Evolutionary conservation across 2,113 vertebrate species (phyloP).

Genomic region (Mus spicilegus): DNA sequence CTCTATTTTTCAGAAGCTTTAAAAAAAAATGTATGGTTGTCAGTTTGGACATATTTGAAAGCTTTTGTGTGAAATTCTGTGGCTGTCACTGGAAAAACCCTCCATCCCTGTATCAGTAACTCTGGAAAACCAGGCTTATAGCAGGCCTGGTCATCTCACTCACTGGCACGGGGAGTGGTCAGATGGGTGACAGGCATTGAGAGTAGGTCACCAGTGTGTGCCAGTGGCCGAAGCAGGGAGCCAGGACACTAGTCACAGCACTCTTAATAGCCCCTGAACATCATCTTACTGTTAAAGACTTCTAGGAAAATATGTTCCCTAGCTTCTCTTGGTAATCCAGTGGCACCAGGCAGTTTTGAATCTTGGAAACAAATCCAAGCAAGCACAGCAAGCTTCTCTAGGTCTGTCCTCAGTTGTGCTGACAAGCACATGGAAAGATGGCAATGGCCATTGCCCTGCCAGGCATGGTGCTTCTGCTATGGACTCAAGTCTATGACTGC

Average conservation of each 20-base stretch:
- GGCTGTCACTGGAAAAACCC: not conserved
- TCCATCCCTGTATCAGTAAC: not conserved
- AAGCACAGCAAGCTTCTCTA: not conserved
- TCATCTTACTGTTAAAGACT: conserved; percentile 65
- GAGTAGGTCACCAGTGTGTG: conserved; percentile 40
- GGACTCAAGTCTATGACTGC: conserved; percentile 45
- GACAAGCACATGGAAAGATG: conserved; percentile 34
- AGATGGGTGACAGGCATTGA: conserved; percentile 41
- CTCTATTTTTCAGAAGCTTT: conserved; percentile 56
- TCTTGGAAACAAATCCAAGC: conserved; percentile 65
- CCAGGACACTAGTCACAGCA: conserved; percentile 33
- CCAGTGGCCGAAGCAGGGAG: conserved; percentile 12
- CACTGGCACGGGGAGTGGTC: conserved; percentile 24
- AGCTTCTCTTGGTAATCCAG: conserved; percentile 52
- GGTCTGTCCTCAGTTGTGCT: not conserved
- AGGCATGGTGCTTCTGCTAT: not conserved
- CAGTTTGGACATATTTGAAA: conserved; percentile 47
- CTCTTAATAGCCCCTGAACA: conserved; percentile 54
- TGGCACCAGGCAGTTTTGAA: conserved; percentile 50
- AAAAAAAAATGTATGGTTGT: conserved; percentile 10
- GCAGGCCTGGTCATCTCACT: conserved; percentile 32
- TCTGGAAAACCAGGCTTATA: conserved; percentile 35
- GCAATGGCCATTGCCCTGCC: not conserved
- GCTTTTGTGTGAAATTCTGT: conserved; percentile 55
- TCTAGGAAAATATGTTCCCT: conserved; percentile 69